These are phyloP conservation scores for Oceanites oceanicus DNA, from an alignment of 2,113 vertebrate genomes.

Conservation along the genomic window DNA sequence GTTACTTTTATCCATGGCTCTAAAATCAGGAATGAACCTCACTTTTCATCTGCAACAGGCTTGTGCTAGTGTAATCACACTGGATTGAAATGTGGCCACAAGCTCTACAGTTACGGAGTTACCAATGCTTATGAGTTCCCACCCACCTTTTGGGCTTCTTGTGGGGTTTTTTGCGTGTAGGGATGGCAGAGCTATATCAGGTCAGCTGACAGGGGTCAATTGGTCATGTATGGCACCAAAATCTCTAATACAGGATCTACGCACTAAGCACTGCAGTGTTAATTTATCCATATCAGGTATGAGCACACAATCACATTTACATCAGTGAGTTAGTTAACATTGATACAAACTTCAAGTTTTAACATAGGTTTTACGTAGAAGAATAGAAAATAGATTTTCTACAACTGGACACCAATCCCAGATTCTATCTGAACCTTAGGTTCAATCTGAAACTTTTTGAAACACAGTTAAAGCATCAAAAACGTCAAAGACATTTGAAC, in stretches of 20 bases:
- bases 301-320: not conserved
- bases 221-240: not conserved
- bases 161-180: not conserved
- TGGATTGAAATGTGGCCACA: not conserved
- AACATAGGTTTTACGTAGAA: not conserved
- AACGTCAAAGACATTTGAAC: conserved; percentile 4
- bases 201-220: not conserved
- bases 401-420: not conserved
- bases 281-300: not conserved
- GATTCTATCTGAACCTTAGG: not conserved
- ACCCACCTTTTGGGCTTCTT: not conserved
- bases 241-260: not conserved
- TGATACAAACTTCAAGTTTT: not conserved
- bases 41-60: not conserved
- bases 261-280: not conserved
- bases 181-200: not conserved
- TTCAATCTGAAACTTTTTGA: not conserved
- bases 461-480: not conserved
- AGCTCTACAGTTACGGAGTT: not conserved
- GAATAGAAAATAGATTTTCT: not conserved
- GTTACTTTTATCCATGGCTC: not conserved
- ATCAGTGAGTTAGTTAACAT: not conserved
- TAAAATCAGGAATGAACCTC: not conserved
- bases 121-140: not conserved
- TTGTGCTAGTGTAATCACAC: not conserved